Evolutionary conservation across 2,888 invertebrate species (phyloP).

Genomic region (Empis livida): DNA sequence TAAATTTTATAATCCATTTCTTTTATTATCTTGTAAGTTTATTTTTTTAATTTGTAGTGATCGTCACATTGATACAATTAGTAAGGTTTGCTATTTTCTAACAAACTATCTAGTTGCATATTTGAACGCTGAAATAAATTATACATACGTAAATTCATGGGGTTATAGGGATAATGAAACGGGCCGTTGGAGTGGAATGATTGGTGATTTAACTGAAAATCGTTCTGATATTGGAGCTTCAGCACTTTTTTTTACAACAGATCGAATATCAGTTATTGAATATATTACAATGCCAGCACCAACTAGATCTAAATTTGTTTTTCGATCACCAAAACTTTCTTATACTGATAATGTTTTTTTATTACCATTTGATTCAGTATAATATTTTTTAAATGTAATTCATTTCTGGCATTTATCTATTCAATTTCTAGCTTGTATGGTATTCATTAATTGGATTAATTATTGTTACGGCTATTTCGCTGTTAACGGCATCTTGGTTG

Average conservation of each 20-base stretch:
- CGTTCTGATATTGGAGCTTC: constrained; percentile 53
- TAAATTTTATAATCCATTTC: constrained; percentile 23
- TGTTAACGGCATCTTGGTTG: constrained; percentile 34
- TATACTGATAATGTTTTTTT: constrained; percentile 58
- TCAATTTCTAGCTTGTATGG: constrained; percentile 15
- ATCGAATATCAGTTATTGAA: constrained; percentile 48
- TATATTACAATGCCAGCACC: constrained; percentile 55
- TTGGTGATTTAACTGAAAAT: constrained; percentile 43
- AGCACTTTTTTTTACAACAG: constrained; percentile 48
- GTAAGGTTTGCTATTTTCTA: constrained; percentile 49
- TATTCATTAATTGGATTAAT: constrained; percentile 15
- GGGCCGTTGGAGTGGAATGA: constrained; percentile 50
- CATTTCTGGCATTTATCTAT: not conserved
- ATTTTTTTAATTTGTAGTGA: constrained; percentile 20
- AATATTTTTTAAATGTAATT: too few relatives aligned
- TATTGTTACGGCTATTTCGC: constrained; percentile 17
- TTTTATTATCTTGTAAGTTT: not conserved
- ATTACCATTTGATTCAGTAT: constrained; percentile 54
- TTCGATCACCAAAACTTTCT: constrained; percentile 57
- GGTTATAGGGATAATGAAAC: constrained; percentile 43
- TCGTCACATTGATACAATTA: constrained; percentile 44
- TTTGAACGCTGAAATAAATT: constrained; percentile 43
- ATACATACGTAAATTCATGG: constrained; percentile 44
- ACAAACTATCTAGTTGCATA: constrained; percentile 44
- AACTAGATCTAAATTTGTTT: constrained; percentile 55